phyloP scores from a whole-genome alignment of 2,888 invertebrate species.

The Aspidapion aeneum region DNA sequence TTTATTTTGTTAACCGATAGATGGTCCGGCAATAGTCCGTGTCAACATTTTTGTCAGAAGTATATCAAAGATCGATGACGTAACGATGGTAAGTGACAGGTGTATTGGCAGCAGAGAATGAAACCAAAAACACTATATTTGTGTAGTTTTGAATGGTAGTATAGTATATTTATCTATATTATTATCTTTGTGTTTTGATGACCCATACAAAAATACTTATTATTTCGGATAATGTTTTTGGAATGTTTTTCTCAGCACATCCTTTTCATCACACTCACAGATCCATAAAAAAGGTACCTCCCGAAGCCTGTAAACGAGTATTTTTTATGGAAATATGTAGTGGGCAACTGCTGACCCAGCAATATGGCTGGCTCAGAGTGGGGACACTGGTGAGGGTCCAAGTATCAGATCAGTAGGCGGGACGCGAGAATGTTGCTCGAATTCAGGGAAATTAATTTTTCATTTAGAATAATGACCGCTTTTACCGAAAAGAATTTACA shows the following conservation, averaged over 20 bases:
- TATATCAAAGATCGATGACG: conserved; percentile 99
- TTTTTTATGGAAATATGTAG: too few species aligned
- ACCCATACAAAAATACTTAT: conserved; percentile 11
- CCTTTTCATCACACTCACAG: conserved; percentile 14
- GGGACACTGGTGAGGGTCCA: too few species aligned
- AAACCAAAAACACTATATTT: conserved; percentile 38
- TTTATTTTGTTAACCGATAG: conserved; percentile 52
- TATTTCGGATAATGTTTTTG: conserved; percentile 17
- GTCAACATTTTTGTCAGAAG: conserved; percentile 99
- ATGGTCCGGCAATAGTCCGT: conserved; percentile 93
- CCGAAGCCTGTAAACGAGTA: not conserved
- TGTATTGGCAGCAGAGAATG: conserved; percentile 35
- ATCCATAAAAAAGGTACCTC: not conserved
- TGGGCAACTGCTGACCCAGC: too few species aligned
- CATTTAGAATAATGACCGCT: too few species aligned
- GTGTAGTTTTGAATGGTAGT: conserved; percentile 42
- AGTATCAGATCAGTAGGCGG: too few species aligned
- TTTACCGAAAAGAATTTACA: too few species aligned
- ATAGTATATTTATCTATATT: conserved; percentile 32
- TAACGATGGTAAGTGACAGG: conserved; percentile 92
- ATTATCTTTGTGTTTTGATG: conserved; percentile 17
- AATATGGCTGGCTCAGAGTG: too few species aligned
- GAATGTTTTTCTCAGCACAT: conserved; percentile 17
- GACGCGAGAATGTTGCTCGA: too few species aligned
- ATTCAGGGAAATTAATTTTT: too few species aligned